Percentiles rank a stretch among this genome's conserved stretches.
Conservation (phyloP, 2,797 vertebrate species). For the Chrysocyon brachyurus region DNA sequence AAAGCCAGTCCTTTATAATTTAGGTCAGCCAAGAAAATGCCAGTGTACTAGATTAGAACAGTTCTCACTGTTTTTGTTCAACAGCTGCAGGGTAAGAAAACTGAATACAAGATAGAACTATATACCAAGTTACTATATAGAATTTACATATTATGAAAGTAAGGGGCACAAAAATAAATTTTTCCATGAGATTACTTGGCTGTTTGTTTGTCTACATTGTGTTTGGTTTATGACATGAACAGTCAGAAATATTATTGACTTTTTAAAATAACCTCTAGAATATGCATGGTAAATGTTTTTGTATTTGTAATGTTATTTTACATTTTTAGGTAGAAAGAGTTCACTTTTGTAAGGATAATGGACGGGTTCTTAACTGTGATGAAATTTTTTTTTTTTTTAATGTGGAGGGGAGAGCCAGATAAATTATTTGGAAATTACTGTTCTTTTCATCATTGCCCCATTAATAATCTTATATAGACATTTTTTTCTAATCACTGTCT, state of each 20-base stretch:
- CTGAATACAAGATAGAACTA: neutral
- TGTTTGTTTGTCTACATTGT: neutral
- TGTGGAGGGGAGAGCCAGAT: neutral
- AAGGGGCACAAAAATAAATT: neutral
- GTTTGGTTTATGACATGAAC: neutral
- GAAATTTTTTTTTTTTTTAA: neutral
- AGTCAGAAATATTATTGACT: neutral
- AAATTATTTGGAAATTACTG: neutral
- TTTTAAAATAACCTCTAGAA: constrained; percentile 11
- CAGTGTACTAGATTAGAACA: constrained; percentile 73
- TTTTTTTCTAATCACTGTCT: neutral
- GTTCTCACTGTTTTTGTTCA: constrained; percentile 47
- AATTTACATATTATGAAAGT: constrained; percentile 56
- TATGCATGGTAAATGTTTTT: neutral
- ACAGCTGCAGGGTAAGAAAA: constrained; percentile 64
- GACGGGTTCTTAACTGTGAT: neutral
- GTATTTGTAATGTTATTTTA: neutral
- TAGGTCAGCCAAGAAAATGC: constrained; percentile 81
- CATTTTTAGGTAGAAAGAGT: neutral
- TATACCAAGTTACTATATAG: neutral
- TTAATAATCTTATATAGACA: neutral
- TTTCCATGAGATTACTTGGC: neutral
- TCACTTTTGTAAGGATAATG: neutral
- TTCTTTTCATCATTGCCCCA: neutral
- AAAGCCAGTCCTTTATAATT: constrained; percentile 85